Evolutionary conservation across 2,797 vertebrate species (phyloP).

Genomic region (Myotis findleyi): DNA sequence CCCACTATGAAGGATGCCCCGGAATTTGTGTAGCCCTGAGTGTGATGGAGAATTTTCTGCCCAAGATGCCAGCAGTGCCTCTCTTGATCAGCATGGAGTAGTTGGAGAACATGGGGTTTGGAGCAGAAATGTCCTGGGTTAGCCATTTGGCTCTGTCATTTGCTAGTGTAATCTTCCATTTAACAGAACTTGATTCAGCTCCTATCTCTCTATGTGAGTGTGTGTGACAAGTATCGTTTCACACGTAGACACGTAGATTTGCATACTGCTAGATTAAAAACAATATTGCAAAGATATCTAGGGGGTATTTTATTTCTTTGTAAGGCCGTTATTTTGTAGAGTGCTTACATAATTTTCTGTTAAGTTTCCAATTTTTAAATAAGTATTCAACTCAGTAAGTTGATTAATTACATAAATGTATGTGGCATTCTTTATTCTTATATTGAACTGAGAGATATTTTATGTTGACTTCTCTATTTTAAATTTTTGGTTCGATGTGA

Average conservation of each 20-base stretch:
- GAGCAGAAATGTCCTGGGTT: background rate
- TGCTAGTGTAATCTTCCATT: background rate
- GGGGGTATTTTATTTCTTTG: background rate
- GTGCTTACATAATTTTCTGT: background rate
- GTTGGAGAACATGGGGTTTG: background rate
- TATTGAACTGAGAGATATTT: background rate
- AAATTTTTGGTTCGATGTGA: constrained; percentile 10
- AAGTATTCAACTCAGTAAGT: background rate
- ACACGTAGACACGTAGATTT: background rate
- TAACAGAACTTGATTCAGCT: background rate
- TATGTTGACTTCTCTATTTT: background rate
- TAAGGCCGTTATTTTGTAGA: background rate
- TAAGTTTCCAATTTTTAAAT: constrained; percentile 16
- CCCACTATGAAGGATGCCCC: background rate
- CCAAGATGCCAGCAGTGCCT: too few species aligned
- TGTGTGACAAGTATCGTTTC: background rate
- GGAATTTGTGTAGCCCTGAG: background rate
- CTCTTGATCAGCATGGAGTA: background rate
- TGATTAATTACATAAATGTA: background rate
- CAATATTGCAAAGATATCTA: background rate
- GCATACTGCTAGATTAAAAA: background rate
- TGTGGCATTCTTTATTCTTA: background rate
- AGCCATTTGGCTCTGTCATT: background rate
- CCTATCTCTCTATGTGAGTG: background rate
- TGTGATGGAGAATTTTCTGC: background rate